Evolutionary conservation across 23 tunicate genomes (phyloP).

Genomic region (Halocynthia roretzi): DNA sequence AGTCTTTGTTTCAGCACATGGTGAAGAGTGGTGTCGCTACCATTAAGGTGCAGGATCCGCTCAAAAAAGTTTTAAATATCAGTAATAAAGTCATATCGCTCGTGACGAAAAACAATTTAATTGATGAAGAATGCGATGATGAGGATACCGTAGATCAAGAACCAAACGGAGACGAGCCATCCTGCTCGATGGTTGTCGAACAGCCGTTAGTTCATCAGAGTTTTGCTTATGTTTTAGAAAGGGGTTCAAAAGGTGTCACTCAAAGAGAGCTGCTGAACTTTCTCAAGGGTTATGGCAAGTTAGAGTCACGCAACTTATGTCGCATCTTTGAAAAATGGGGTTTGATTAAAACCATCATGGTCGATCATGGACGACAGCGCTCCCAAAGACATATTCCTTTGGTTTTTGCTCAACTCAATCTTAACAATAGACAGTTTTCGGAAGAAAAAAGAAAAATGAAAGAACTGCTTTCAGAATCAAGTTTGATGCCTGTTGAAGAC

Average conservation of each 20-base stretch:
- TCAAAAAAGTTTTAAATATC: background rate
- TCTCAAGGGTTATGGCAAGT: constrained; percentile 50
- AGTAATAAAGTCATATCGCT: background rate
- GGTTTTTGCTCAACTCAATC: constrained; percentile 29
- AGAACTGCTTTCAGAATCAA: background rate
- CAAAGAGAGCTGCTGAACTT: constrained; percentile 33
- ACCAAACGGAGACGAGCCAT: background rate
- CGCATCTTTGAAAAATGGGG: constrained; percentile 35
- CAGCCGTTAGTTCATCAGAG: constrained; percentile 57
- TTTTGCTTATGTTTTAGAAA: constrained; percentile 25
- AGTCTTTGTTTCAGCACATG: background rate
- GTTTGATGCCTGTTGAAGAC: too few relatives aligned
- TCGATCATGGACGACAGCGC: constrained; percentile 65
- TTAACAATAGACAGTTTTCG: constrained; percentile 37
- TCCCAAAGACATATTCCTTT: constrained; percentile 58
- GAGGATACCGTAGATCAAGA: background rate
- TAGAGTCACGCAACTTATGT: constrained; percentile 62
- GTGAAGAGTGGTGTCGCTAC: constrained; percentile 1
- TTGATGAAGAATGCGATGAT: constrained; percentile 27
- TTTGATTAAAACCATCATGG: constrained; percentile 43
- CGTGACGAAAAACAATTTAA: background rate
- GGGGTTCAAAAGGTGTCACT: constrained; percentile 65
- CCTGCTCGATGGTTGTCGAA: constrained; percentile 35
- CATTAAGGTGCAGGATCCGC: background rate
- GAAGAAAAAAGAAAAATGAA: constrained; percentile 61